phyloP scores from a whole-genome alignment of 2,888 invertebrate species.

The Tetanocera ferruginea region DNA sequence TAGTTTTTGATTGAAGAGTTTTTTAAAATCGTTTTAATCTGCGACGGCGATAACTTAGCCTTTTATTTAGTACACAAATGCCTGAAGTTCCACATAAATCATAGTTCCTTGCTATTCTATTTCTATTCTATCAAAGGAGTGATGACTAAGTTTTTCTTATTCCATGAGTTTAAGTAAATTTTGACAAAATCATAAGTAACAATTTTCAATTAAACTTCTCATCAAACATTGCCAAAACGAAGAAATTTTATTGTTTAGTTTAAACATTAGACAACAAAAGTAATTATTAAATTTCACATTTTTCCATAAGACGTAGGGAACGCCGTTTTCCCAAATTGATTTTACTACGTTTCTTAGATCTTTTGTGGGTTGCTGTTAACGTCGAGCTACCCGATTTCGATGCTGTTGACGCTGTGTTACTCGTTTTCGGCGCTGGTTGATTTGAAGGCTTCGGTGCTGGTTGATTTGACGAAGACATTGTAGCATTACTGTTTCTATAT shows the following conservation, averaged over 20 bases:
- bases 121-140: no score
- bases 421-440: background rate
- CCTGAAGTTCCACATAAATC: no score
- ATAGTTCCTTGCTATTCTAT: no score
- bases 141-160: no score
- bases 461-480: background rate
- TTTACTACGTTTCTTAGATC: background rate
- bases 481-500: background rate
- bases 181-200: no score
- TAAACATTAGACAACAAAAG: no score
- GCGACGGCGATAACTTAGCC: no score
- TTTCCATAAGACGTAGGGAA: slow-evolving; percentile 33
- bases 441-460: background rate
- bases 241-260: background rate
- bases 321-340: slow-evolving; percentile 17
- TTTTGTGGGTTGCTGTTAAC: background rate
- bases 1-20: no score
- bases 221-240: background rate
- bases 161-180: no score
- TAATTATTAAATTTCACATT: background rate
- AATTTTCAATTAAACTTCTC: background rate
- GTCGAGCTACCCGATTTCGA: background rate
- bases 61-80: no score
- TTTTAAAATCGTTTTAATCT: no score
- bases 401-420: background rate